A percentile compares a stretch with the other conserved stretches of the same genome.
Evolutionary conservation across 2,888 invertebrate species (phyloP).

Genomic region (Perdita meconis): DNA sequence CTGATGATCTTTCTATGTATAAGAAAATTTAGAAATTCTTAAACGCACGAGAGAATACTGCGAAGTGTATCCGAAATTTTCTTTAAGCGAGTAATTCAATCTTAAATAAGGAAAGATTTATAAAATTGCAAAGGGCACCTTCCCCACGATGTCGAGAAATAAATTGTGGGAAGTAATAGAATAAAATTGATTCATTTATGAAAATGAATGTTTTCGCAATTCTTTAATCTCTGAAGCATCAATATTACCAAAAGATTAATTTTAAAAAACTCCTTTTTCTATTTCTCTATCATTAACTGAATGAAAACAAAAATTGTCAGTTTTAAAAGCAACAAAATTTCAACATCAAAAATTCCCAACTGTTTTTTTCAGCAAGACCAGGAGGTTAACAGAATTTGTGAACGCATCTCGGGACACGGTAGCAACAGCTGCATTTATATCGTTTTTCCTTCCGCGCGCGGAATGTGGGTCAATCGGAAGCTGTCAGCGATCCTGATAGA

Average conservation of each 20-base stretch:
- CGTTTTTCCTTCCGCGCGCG: conserved; percentile 24
- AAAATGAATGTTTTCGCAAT: too few relatives aligned
- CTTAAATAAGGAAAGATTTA: too few relatives aligned
- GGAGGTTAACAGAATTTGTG: conserved; percentile 35
- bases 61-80: neutral
- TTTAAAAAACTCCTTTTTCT: too few relatives aligned
- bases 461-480: conserved; percentile 71
- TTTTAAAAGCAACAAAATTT: neutral
- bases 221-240: too few relatives aligned
- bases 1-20: neutral
- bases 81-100: neutral
- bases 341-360: neutral
- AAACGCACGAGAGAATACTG: neutral
- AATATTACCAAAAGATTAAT: too few relatives aligned
- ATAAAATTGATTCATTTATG: too few relatives aligned
- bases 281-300: neutral
- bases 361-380: neutral
- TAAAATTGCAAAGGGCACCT: too few relatives aligned
- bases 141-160: too few relatives aligned
- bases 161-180: too few relatives aligned
- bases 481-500: conserved; percentile 72
- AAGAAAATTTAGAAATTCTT: too few relatives aligned
- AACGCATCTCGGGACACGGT: conserved; percentile 28
- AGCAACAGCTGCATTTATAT: conserved; percentile 54
- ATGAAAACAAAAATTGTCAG: neutral